Evolutionary conservation across 2,888 invertebrate genomes (phyloP).

Genomic region (Buathra laborator): DNA sequence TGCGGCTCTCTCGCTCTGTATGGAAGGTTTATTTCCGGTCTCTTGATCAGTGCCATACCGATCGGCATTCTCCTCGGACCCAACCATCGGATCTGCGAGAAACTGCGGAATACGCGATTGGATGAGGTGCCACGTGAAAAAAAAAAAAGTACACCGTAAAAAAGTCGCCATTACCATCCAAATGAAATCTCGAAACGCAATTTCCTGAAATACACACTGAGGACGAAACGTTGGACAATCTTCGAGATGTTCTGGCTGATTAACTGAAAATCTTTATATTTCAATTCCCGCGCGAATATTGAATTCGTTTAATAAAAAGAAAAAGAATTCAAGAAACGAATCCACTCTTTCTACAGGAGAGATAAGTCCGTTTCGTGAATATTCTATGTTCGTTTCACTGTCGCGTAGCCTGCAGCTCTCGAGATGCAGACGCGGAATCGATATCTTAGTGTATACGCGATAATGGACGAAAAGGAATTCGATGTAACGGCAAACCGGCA

Average conservation of each 20-base stretch:
- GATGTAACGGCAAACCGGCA: slow-evolving; percentile 19
- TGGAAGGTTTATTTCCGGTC: slow-evolving; percentile 76
- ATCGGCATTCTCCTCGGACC: slow-evolving; percentile 38
- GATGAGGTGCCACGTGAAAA: slow-evolving; percentile 67
- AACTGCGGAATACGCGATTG: slow-evolving; percentile 46
- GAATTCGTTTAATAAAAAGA: too few relatives aligned
- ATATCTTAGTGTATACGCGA: slow-evolving; percentile 17
- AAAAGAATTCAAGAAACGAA: too few relatives aligned
- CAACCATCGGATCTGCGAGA: slow-evolving; percentile 27
- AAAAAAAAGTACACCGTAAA: slow-evolving; percentile 72
- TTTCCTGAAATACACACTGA: slow-evolving; percentile 77
- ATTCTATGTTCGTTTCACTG: too few relatives aligned
- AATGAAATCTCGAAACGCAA: slow-evolving; percentile 81
- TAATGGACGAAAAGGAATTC: slow-evolving; percentile 14
- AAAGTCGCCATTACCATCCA: slow-evolving; percentile 72
- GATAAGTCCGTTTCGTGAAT: too few relatives aligned
- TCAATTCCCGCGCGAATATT: too few relatives aligned
- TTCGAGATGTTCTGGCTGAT: slow-evolving; percentile 61
- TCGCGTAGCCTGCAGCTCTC: not conserved
- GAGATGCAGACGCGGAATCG: not conserved
- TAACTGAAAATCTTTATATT: too few relatives aligned
- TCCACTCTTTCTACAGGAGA: too few relatives aligned
- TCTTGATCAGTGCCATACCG: slow-evolving; percentile 68
- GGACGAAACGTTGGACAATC: slow-evolving; percentile 32
- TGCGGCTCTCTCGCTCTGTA: slow-evolving; percentile 18